Evolutionary conservation across 2,797 vertebrate genomes (phyloP), one percentile per base, ranked within the genome.

Genomic region (Rhodeus uyekii): DNA sequence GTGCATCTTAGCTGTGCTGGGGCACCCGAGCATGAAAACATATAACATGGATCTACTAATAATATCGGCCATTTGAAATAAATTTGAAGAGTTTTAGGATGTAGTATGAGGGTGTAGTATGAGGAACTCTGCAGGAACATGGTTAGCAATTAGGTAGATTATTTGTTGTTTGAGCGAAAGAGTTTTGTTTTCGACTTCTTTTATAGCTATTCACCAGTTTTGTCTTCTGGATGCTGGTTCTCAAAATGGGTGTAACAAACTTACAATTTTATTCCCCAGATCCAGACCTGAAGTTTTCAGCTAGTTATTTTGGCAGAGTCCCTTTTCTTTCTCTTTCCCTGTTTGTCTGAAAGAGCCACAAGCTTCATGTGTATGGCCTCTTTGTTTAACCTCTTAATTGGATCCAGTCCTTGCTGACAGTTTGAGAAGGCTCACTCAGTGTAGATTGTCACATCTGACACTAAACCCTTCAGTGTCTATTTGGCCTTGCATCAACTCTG

Each of bases 321-420:
- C 18, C 38, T 38, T 61, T 65, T 19, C 29, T 65, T 69, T 78
- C 38, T n/a, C 85, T 48, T 36, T 55, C 68, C 3, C 44, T 68
- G 8, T 58, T n/a, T 68, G 61, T 71, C 32, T 53, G 32, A 78
- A 73, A 63, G 44, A 72, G 64, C 77, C 73, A 29, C 44, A 63
- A 46, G 55, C 58, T 74, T 68, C 38, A 50, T 83, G 24, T 68
- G 46, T 81, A 46, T 81, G 74, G 67, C 76, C 72, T 84, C 81
- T 90, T 92, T 92, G 90, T 93, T 91, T 91, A 92, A 90, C 88
- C 89, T 89, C 87, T 87, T 91, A 91, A 91, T 90, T 91, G 85
- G 87, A 89, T 87, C 84, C 89, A 76, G 81, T 91, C 83, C 84
- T 78, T 38, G 16, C 44, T 83, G 78, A 85, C 81, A 83, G 85